Base-by-base conservation (phyloP, 2,888 invertebrate genomes). In the Eumerus sabulonum region DNA sequence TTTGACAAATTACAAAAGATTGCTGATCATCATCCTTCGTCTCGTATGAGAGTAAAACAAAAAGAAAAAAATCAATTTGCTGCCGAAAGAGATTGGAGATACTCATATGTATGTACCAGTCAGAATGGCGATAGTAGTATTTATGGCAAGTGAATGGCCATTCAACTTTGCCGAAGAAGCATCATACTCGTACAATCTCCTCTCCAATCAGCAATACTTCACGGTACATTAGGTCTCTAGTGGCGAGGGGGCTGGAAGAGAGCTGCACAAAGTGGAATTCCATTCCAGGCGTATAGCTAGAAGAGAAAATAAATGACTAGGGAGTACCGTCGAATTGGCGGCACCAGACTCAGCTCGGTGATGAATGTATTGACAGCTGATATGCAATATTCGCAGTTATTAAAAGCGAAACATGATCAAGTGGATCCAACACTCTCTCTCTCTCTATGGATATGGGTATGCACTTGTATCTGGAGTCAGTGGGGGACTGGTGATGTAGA, bases 1-100 rank as follows among this genome's bases (percentile, higher is more conserved):
- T 73, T 73, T 73, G 66, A 73, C 73, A 73, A 73, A 73, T 73
- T 73, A 73, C 67, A 67, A 73, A 73, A 62, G 66, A 67, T 67
- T 45, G 73, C 48, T 40, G 60, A 67, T 60, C 60, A 9, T 40
- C 19, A 47, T 27, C n/a, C 16, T 13, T 0, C 56, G 9, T 9
- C 44, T 44, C 13, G 12, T 7, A 2, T n/a, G 17, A 9, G 27
- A 27, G 2, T 27, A 27, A 9, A 60, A 42, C 12, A 18, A 50
- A 13, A 9, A 11, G 11, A 54, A 27, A 27, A 27, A 27, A 27
- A 7, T 63, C 56, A 57, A 53, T 72, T 53, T 66, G 53, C 50
- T 50, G 54, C 18, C 56, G 18, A 53, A 59, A 53, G 51, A 53
- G 18, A 44, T 50, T 18, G 44, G 45, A 64, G 53, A 27, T n/a